Conservation (phyloP, 1,140 invertebrate species). For the Gyrodactylus salaris region DNA sequence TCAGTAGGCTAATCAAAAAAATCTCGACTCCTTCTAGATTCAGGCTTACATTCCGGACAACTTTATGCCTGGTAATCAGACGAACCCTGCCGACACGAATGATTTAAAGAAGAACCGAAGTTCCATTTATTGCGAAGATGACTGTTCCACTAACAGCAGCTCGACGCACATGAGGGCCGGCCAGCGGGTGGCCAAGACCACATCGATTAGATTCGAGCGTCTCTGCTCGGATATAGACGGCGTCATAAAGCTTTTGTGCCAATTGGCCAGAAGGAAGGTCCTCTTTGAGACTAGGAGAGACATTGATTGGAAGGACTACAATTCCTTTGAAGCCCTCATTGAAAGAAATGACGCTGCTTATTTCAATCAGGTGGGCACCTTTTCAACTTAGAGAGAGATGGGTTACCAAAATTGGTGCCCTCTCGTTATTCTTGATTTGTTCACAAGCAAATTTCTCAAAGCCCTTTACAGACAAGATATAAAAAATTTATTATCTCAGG, state of each 20-base stretch:
- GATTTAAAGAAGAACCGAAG: not conserved
- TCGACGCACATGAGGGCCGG: not conserved
- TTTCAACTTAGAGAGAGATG: no score
- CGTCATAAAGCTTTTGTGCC: not conserved
- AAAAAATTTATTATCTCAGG: not conserved
- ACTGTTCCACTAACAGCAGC: not conserved
- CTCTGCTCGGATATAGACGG: not conserved
- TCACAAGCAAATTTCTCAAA: no score
- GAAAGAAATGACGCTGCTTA: no score
- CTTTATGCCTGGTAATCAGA: not conserved
- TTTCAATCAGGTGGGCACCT: no score
- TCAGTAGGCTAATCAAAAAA: no score
- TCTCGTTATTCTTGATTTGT: no score
- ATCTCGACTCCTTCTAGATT: not conserved
- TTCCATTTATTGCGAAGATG: not conserved
- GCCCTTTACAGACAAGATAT: no score
- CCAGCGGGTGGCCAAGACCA: not conserved
- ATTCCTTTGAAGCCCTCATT: no score
- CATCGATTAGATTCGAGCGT: not conserved
- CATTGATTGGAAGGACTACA: no score
- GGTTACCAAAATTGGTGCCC: no score
- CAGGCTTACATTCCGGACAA: not conserved
- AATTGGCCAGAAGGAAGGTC: not conserved
- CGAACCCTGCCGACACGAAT: not conserved
- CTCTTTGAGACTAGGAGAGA: not conserved